Evolutionary conservation across 2,113 vertebrate genomes (phyloP).

Genomic region (Mastomys natalensis): DNA sequence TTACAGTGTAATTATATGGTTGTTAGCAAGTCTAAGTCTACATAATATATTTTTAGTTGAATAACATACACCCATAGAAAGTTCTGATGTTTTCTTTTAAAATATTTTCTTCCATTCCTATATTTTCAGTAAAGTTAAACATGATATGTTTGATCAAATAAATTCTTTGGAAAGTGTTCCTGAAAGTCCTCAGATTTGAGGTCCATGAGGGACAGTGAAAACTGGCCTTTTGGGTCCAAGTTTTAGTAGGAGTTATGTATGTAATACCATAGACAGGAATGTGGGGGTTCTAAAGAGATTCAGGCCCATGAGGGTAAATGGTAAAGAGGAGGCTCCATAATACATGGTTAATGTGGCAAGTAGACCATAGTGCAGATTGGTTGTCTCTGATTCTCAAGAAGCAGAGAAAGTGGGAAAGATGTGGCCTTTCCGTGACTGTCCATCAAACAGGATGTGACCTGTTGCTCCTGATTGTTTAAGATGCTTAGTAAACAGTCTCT

Average conservation of each 20-base stretch:
- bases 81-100: slow-evolving; percentile 13
- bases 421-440: background rate
- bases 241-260: background rate
- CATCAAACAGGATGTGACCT: too few relatives aligned
- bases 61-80: background rate
- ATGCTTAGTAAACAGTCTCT: background rate
- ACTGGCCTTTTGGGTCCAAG: background rate
- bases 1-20: background rate
- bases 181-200: background rate
- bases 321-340: too few relatives aligned
- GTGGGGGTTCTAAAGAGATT: background rate
- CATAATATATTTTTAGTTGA: background rate
- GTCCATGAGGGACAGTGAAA: background rate
- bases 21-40: slow-evolving; percentile 4
- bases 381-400: background rate
- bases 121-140: background rate
- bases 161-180: slow-evolving; percentile 4
- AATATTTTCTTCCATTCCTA: background rate
- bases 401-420: background rate
- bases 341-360: background rate
- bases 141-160: background rate
- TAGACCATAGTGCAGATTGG: background rate
- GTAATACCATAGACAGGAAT: background rate
- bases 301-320: background rate
- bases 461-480: background rate